phyloP scores from a whole-genome alignment of 1,140 invertebrate genomes.

The Cryptotermes secundus region DNA sequence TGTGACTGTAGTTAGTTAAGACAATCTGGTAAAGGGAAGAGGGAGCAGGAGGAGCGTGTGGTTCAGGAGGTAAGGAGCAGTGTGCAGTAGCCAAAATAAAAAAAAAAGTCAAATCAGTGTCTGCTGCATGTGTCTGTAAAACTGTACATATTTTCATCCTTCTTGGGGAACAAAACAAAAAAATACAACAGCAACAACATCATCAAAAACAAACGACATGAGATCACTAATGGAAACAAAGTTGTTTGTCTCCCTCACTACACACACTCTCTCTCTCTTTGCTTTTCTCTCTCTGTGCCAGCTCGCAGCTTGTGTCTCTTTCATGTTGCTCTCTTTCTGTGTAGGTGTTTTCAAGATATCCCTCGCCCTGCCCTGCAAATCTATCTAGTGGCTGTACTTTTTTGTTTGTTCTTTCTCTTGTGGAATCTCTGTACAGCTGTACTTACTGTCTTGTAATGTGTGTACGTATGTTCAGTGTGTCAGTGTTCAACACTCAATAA shows the following conservation, averaged over 20 bases:
- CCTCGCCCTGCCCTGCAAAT: slow-evolving; percentile 21
- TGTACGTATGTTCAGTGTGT: slow-evolving; percentile 27
- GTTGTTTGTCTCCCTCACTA: slow-evolving; percentile 25
- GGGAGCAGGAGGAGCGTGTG: slow-evolving; percentile 26
- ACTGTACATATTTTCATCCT: background rate
- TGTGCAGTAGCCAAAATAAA: slow-evolving; percentile 29
- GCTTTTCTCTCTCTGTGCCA: slow-evolving; percentile 34
- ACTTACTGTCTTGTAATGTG: slow-evolving; percentile 28
- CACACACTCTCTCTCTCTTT: slow-evolving; percentile 29
- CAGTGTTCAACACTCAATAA: slow-evolving; percentile 9
- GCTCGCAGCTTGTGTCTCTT: slow-evolving; percentile 30
- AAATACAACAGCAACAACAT: background rate
- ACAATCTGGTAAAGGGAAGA: slow-evolving; percentile 29
- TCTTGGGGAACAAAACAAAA: slow-evolving; percentile 12
- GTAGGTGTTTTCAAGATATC: slow-evolving; percentile 32
- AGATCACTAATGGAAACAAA: slow-evolving; percentile 25
- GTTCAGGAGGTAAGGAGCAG: slow-evolving; percentile 34
- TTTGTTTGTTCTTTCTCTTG: slow-evolving; percentile 28
- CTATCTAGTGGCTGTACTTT: slow-evolving; percentile 36
- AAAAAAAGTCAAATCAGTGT: slow-evolving; percentile 18
- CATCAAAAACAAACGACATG: slow-evolving; percentile 8
- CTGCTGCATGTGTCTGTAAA: slow-evolving; percentile 32
- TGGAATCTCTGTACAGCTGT: slow-evolving; percentile 31
- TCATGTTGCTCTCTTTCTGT: slow-evolving; percentile 34
- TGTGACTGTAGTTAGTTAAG: slow-evolving; percentile 20